Conservation (phyloP, 2,113 vertebrate genomes). For the Cyprinus carpio region DNA sequence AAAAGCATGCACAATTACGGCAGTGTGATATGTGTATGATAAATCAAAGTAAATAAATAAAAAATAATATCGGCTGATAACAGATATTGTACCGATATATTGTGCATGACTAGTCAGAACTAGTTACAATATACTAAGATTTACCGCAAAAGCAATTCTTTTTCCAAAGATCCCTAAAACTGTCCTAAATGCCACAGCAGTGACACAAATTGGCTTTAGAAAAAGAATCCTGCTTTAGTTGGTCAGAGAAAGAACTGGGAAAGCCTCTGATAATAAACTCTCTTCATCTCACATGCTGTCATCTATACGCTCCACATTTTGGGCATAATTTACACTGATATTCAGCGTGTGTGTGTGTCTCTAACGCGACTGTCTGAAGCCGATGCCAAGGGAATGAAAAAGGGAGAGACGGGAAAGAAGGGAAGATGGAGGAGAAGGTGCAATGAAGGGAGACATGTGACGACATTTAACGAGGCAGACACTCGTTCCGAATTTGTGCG, state of each 20-base stretch:
- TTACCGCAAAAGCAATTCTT: neutral
- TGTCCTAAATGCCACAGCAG: neutral
- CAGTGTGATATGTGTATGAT: no score
- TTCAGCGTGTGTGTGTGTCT: neutral
- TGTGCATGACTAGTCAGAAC: neutral
- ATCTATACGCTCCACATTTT: neutral
- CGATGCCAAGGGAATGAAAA: neutral
- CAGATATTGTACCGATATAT: neutral
- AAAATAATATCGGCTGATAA: neutral
- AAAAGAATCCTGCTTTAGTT: neutral
- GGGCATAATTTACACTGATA: neutral
- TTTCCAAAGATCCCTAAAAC: neutral
- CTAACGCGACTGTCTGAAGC: neutral
- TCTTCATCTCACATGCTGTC: slow-evolving; percentile 14
- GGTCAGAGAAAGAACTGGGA: neutral
- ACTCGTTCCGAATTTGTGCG: neutral
- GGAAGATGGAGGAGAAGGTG: slow-evolving; percentile 16
- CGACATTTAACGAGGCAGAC: slow-evolving; percentile 23
- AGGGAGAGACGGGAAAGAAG: neutral
- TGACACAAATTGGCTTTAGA: neutral
- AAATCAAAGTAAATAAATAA: no score
- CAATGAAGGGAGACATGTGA: slow-evolving; percentile 12
- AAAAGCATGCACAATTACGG: neutral
- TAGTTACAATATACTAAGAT: neutral
- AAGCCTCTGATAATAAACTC: neutral